Base-by-base conservation (phyloP, 2,888 invertebrate species). In the Nomada lathburiana region DNA sequence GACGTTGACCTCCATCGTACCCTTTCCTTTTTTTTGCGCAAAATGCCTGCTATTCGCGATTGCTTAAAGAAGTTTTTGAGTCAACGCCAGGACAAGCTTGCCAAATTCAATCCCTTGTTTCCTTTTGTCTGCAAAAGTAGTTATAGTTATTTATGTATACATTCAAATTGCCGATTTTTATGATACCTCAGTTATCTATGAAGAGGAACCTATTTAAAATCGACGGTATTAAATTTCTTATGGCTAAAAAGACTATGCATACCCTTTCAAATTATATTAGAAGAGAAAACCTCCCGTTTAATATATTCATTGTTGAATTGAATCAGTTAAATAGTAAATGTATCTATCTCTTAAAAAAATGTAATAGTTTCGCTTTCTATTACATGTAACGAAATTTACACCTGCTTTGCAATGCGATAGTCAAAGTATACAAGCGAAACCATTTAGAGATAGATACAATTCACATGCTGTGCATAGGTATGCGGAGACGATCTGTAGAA, bases 1-100 rank as follows among this genome's bases (percentile, higher is more conserved):
- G 71, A 75, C 59, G 36, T 80, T 82, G 44, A 80, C 57, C 70
- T 67, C 57, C 47, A 53, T 36, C 55, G 13, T 65, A 47, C 20
- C 50, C 9, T 26, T 26, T 11, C 20, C 50, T 53, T 59, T 63
- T 55, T 67, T 55, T 26, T 11, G 5, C n/a, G 4, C 0, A 62
- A 67, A 71, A 77, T n/a, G 3, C 16, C 57, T 3, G 16, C 11
- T 59, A 26, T 20, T 42, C 4, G 23, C 42, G 4, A 50, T 65
- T 26, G 42, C 42, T 59, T 23, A n/a, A 59, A 20, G 36, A 26
- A 44, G 20, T 50, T 67, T 26, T 47, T 55, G 26, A 42, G 10
- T n/a, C 9, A 13, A 20, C 5, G 50, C 67, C 80, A 77, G 36
- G 36, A n/a, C 1, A 11, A 18, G 13, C 13, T 26, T 42, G 55